phyloP scores from a whole-genome alignment of 1,140 invertebrate genomes.

The Papilio machaon region DNA sequence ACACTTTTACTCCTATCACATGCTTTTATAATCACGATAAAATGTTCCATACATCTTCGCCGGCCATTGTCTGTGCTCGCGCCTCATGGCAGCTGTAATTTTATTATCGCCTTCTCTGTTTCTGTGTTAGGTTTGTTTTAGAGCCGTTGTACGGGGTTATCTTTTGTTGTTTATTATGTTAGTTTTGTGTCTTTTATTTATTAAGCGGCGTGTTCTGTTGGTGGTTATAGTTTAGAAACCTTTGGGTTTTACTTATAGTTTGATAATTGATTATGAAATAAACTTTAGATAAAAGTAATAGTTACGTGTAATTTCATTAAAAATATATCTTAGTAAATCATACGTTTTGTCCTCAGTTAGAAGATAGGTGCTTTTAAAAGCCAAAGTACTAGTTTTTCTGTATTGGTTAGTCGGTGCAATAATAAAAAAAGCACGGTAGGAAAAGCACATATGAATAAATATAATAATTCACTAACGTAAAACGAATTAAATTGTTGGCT shows the following conservation, averaged over 20 bases:
- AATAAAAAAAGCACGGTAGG: background rate
- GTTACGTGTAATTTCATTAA: background rate
- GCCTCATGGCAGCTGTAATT: constrained; percentile 54
- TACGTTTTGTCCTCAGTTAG: background rate
- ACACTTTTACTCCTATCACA: constrained; percentile 73
- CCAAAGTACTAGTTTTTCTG: too few species aligned
- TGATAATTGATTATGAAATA: background rate
- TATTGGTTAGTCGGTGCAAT: too few species aligned
- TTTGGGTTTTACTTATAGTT: background rate
- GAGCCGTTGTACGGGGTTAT: constrained; percentile 46
- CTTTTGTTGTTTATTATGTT: constrained; percentile 60
- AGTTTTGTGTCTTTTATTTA: constrained; percentile 54
- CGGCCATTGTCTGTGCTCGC: constrained; percentile 50
- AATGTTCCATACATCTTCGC: constrained; percentile 51
- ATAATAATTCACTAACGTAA: constrained; percentile 1
- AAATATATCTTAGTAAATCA: background rate
- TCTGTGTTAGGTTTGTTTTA: constrained; percentile 42
- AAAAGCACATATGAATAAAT: background rate
- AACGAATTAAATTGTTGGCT: background rate
- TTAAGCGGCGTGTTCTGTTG: constrained; percentile 40
- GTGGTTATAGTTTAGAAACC: background rate
- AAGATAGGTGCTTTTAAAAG: too few species aligned
- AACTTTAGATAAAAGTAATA: background rate
- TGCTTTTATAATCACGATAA: constrained; percentile 70
- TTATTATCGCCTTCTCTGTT: constrained; percentile 74